Evolutionary conservation across 2,888 invertebrate genomes (phyloP).

Genomic region (Seira sanloemensis): DNA sequence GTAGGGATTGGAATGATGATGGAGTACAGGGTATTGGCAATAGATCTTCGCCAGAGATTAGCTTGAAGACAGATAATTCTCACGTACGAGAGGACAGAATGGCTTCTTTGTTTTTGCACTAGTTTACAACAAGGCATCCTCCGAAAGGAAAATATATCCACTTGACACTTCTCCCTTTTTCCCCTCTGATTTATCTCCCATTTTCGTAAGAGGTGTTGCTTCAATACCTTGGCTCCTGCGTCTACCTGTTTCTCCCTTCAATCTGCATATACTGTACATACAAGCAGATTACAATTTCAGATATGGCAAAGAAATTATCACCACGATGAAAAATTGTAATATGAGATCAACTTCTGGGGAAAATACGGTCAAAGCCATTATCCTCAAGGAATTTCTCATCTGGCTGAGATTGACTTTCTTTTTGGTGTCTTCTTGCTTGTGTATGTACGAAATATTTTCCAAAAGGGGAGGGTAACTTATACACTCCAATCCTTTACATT

Average conservation of each 20-base stretch:
- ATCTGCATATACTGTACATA: too few species aligned
- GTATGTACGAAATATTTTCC: too few species aligned
- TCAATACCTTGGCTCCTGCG: too few species aligned
- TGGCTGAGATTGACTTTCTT: neutral
- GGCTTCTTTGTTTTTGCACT: constrained; percentile 49
- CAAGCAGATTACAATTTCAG: too few species aligned
- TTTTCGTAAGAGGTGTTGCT: too few species aligned
- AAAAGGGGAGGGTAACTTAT: neutral
- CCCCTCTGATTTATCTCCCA: constrained; percentile 51
- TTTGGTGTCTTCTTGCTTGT: too few species aligned
- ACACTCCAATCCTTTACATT: too few species aligned
- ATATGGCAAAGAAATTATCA: constrained; percentile 26
- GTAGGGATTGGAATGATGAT: constrained; percentile 11
- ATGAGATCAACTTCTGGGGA: neutral
- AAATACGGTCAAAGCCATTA: neutral
- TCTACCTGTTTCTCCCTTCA: too few species aligned
- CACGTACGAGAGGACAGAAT: constrained; percentile 30
- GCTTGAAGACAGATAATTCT: constrained; percentile 55
- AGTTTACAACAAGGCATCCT: constrained; percentile 23
- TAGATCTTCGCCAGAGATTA: constrained; percentile 51
- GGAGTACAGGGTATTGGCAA: constrained; percentile 47
- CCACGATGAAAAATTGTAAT: constrained; percentile 23
- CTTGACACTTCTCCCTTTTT: constrained; percentile 56
- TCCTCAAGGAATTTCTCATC: neutral
- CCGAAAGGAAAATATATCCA: neutral